These are phyloP conservation scores for Papilio glaucus DNA, from an alignment of 1,140 invertebrate species.

Conservation along the genomic window DNA sequence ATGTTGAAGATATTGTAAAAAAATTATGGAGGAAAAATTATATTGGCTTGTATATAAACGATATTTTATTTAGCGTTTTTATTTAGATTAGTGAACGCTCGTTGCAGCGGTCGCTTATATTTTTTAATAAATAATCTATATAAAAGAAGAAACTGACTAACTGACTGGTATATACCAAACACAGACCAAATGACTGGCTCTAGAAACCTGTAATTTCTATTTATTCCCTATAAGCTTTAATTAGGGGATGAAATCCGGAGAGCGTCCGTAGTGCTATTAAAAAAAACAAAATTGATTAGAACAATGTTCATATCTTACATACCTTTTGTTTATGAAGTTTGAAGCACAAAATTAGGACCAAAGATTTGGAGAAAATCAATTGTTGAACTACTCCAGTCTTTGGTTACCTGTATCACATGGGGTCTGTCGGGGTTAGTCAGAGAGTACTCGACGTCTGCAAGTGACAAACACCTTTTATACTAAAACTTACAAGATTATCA, in stretches of 20 bases:
- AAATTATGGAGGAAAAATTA: no score
- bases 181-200: no score
- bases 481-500: conserved; percentile 61
- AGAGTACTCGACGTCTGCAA: conserved; percentile 72
- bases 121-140: neutral
- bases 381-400: conserved; percentile 83
- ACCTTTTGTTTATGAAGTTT: neutral
- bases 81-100: no score
- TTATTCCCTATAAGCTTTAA: no score
- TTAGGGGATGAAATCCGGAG: no score
- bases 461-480: conserved; percentile 68
- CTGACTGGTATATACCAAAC: no score
- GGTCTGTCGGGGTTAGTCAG: conserved; percentile 68
- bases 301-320: neutral
- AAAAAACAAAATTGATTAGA: neutral
- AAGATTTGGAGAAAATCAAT: conserved; percentile 83
- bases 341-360: conserved; percentile 47
- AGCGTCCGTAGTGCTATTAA: no score
- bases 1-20: no score
- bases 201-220: no score
- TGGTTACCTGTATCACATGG: conserved; percentile 69
- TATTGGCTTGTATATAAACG: no score
- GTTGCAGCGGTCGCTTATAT: no score
- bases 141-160: neutral
- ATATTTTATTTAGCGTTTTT: no score